These are phyloP conservation scores for Oxyura jamaicensis DNA, from an alignment of 2,113 vertebrate genomes.

Conservation along the genomic window DNA sequence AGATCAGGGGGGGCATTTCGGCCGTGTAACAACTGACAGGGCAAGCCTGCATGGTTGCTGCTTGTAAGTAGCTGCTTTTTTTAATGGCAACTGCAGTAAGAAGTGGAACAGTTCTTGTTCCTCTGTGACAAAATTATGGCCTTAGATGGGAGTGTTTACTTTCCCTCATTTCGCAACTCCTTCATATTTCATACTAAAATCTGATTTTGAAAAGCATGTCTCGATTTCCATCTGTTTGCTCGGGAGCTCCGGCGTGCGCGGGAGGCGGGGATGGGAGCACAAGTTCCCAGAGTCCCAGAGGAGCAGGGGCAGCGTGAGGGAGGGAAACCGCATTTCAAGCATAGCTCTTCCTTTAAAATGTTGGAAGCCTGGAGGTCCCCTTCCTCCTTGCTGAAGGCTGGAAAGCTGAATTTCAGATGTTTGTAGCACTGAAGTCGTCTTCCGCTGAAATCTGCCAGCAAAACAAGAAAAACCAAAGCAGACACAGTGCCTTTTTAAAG, in stretches of 20 bases:
- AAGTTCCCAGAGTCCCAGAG: background rate
- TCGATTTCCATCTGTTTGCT: background rate
- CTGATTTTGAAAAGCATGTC: background rate
- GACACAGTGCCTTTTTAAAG: background rate
- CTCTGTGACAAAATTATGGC: background rate
- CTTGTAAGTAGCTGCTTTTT: background rate
- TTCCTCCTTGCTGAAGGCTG: background rate
- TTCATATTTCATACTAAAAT: conserved; percentile 1
- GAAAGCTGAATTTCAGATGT: background rate
- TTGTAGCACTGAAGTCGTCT: background rate
- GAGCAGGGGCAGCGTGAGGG: background rate
- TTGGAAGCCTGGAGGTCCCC: background rate
- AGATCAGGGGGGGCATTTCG: background rate
- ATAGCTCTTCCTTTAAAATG: background rate
- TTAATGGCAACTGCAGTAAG: background rate
- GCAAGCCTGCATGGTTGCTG: background rate
- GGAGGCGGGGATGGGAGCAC: background rate
- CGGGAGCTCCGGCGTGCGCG: background rate
- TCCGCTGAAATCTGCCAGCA: background rate
- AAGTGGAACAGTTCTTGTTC: background rate
- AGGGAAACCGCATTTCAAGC: background rate
- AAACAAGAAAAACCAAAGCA: background rate
- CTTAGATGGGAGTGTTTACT: background rate
- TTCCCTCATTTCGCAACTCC: background rate
- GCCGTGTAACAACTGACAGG: background rate